phyloP scores from a whole-genome alignment of 2,113 vertebrate genomes.

The Prietella phreatophila region DNA sequence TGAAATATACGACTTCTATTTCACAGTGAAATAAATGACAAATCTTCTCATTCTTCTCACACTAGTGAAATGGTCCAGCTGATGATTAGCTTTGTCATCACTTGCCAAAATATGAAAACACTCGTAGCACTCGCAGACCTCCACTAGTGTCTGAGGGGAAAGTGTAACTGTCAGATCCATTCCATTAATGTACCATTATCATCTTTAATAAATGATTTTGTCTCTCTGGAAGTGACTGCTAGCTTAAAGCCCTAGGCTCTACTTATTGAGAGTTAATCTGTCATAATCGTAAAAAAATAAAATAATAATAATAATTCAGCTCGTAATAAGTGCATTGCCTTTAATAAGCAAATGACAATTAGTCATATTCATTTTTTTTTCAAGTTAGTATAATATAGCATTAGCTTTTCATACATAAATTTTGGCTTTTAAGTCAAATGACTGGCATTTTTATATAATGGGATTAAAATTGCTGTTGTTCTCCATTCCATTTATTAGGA shows the following conservation, averaged over 20 bases:
- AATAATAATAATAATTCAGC: background rate
- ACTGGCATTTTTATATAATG: background rate
- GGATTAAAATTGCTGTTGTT: background rate
- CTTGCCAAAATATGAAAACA: background rate
- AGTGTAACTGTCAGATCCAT: constrained; percentile 11
- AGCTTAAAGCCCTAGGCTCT: background rate
- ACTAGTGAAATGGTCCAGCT: background rate
- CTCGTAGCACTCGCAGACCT: background rate
- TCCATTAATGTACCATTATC: background rate
- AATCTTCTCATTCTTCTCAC: background rate
- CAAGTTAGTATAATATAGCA: background rate
- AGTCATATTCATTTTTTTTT: background rate
- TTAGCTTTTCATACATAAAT: background rate
- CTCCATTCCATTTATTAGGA: background rate
- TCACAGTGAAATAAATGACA: background rate
- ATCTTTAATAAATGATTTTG: constrained; percentile 18
- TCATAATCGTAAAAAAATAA: background rate
- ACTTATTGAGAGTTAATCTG: constrained; percentile 21
- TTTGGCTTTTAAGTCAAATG: background rate
- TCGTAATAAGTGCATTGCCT: background rate
- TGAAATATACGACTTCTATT: background rate
- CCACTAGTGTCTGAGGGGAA: background rate
- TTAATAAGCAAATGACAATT: background rate
- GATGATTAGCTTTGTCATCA: constrained; percentile 2
- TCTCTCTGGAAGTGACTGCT: background rate